Percentiles rank a stretch among this genome's conserved stretches.
These are phyloP conservation scores for Dryococelus australis DNA, from an alignment of 2,888 invertebrate species.

Conservation along the genomic window DNA sequence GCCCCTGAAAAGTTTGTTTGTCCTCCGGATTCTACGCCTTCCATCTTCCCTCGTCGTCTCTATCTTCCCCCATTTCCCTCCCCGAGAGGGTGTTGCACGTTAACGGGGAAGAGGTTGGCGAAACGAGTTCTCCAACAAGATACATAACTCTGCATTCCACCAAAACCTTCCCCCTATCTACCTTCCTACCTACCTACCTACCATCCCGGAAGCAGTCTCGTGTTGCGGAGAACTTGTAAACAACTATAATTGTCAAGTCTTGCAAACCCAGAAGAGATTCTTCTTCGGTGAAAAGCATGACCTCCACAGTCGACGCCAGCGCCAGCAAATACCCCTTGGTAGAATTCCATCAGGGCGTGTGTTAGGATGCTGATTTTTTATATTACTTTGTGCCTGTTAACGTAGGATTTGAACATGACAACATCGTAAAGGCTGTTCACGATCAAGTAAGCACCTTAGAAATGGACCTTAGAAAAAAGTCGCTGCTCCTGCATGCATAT, in stretches of 20 bases:
- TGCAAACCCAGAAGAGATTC: background rate
- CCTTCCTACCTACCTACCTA: background rate
- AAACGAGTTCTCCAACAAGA: background rate
- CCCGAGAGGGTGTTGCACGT: background rate
- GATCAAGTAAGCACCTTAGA: no score
- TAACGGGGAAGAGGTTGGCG: background rate
- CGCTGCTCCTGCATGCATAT: no score
- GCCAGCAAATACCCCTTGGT: background rate
- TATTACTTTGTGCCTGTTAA: no score
- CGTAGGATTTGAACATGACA: no score
- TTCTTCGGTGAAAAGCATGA: background rate
- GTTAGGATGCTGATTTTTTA: no score
- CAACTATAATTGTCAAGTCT: background rate
- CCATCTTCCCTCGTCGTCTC: background rate
- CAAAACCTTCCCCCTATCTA: no score
- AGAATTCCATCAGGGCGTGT: background rate
- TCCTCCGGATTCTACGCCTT: background rate
- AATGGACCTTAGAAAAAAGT: no score
- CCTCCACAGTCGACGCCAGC: background rate
- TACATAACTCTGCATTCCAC: slow-evolving; percentile 10
- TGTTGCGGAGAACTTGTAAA: background rate
- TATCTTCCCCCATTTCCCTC: background rate
- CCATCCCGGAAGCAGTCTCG: background rate
- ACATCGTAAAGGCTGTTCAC: no score
- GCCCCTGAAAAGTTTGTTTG: background rate